A percentile compares a stretch with the other conserved stretches of the same genome.
Conservation (phyloP, 2,113 vertebrate genomes). For the Dipodomys spectabilis region DNA sequence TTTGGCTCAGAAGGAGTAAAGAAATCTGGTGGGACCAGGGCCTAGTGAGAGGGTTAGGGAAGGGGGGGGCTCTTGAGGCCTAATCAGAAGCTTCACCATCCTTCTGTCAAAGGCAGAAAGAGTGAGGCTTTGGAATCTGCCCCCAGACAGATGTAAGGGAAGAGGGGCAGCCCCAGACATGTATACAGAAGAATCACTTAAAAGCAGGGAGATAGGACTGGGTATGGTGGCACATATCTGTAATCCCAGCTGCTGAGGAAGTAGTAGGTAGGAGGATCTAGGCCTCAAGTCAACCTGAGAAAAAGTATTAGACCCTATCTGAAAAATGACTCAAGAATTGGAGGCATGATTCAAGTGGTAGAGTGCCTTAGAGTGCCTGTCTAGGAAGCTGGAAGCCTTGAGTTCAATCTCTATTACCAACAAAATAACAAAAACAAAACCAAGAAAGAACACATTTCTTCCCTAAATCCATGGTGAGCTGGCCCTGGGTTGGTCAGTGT, state of each 20-base stretch:
- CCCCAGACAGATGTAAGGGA: neutral
- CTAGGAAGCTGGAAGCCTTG: too few species aligned
- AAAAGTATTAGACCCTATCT: too few species aligned
- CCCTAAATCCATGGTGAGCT: neutral
- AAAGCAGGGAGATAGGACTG: neutral
- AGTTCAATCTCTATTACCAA: neutral
- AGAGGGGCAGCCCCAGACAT: neutral
- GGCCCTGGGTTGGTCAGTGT: neutral
- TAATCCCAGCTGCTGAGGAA: too few species aligned
- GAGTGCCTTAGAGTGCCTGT: too few species aligned
- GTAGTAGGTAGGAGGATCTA: too few species aligned
- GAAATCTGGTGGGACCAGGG: neutral
- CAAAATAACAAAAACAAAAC: neutral
- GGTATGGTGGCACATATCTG: too few species aligned
- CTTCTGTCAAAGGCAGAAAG: conserved; percentile 6
- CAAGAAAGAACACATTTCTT: neutral
- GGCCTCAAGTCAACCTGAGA: too few species aligned
- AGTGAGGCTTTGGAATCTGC: neutral
- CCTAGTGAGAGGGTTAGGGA: neutral
- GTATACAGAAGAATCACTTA: neutral
- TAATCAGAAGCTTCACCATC: neutral
- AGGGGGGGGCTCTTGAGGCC: neutral
- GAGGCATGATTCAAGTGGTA: too few species aligned
- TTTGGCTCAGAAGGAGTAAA: neutral
- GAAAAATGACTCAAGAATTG: too few species aligned